These are phyloP conservation scores for Pseudomyrmex cubaensis DNA, from an alignment of 1,140 invertebrate genomes.

Conservation along the genomic window DNA sequence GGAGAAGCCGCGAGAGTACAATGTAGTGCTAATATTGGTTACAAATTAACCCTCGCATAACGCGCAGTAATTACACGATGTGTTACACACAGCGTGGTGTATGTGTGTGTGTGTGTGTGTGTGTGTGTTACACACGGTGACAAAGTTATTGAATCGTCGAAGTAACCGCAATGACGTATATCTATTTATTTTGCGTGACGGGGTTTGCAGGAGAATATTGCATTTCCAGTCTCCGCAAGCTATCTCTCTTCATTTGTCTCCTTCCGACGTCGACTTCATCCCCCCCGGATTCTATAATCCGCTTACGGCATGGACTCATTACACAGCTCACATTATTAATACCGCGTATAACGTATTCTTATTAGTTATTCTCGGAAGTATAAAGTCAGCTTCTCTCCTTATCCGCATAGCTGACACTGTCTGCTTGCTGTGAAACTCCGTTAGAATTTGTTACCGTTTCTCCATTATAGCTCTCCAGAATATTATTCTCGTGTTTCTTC, in stretches of 20 bases:
- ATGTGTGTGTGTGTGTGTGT: not conserved
- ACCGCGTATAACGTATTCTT: conserved; percentile 57
- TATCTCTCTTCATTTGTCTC: conserved; percentile 78
- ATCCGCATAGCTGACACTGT: conserved; percentile 61
- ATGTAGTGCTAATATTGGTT: conserved; percentile 29
- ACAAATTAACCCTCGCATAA: conserved; percentile 1
- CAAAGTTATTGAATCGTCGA: conserved; percentile 59
- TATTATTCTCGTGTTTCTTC: conserved; percentile 30
- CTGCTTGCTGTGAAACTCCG: conserved; percentile 60
- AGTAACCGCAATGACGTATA: conserved; percentile 68
- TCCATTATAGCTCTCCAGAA: conserved; percentile 30
- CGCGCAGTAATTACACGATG: conserved; percentile 37
- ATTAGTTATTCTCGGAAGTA: conserved; percentile 54
- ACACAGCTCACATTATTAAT: conserved; percentile 71
- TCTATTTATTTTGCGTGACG: conserved; percentile 75
- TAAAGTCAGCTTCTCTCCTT: conserved; percentile 55
- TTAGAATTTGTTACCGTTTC: conserved; percentile 56
- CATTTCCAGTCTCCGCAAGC: conserved; percentile 75
- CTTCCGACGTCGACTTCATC: conserved; percentile 72
- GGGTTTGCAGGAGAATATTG: conserved; percentile 72
- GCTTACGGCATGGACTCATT: conserved; percentile 71
- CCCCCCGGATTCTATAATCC: conserved; percentile 73
- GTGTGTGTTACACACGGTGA: conserved; percentile 29
- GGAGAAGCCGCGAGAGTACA: not conserved
- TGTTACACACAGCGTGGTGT: conserved; percentile 22